phyloP scores from a whole-genome alignment of 2,888 invertebrate species.

The Diarsia dahlii region DNA sequence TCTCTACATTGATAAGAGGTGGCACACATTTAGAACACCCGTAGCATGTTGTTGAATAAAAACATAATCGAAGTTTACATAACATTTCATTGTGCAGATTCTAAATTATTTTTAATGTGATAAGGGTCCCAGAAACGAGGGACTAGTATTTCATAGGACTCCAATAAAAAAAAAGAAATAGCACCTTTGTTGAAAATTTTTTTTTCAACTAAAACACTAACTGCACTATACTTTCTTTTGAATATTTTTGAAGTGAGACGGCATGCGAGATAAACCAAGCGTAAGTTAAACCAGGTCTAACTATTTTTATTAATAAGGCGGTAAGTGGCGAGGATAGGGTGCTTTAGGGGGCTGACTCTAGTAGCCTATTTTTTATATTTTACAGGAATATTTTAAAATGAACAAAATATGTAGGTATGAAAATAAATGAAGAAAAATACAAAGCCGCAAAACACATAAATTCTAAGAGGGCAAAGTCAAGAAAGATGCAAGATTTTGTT shows the following conservation, averaged over 20 bases:
- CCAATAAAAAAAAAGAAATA: not conserved
- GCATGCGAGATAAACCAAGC: too few relatives aligned
- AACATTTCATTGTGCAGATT: conserved; percentile 51
- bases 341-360: too few relatives aligned
- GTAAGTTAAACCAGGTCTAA: too few relatives aligned
- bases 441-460: not conserved
- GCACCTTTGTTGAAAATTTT: not conserved
- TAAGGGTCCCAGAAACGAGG: conserved; percentile 20
- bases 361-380: too few relatives aligned
- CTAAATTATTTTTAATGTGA: conserved; percentile 43
- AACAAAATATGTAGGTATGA: too few relatives aligned
- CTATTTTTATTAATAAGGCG: too few relatives aligned
- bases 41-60: conserved; percentile 38
- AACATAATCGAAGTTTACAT: conserved; percentile 58
- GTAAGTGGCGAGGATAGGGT: too few relatives aligned
- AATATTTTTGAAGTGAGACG: too few relatives aligned
- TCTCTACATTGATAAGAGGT: conserved; percentile 43
- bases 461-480: not conserved
- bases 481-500: not conserved
- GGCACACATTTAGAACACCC: conserved; percentile 42
- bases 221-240: too few relatives aligned
- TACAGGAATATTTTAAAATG: too few relatives aligned
- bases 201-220: not conserved
- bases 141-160: not conserved
- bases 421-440: not conserved